These are phyloP conservation scores for Stomorhina lunata DNA, from an alignment of 2,888 invertebrate genomes.

Conservation along the genomic window DNA sequence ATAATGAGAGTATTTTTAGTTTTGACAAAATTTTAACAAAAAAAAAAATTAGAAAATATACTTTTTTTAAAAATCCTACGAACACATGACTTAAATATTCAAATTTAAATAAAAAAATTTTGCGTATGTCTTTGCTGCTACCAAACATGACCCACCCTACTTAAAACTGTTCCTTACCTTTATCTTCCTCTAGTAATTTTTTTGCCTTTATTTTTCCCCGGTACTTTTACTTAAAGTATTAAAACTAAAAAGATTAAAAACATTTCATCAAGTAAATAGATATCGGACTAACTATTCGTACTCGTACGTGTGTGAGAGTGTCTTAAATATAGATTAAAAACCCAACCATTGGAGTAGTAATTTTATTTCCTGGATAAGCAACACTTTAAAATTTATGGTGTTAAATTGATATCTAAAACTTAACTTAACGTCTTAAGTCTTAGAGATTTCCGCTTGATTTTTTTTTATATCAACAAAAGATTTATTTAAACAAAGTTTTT, in stretches of 20 bases:
- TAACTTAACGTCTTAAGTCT: no score
- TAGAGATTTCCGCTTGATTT: slow-evolving; percentile 51
- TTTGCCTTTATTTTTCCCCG: not conserved
- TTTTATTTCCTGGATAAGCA: slow-evolving; percentile 61
- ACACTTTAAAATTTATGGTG: slow-evolving; percentile 57
- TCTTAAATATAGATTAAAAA: slow-evolving; percentile 53
- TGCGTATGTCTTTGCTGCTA: no score
- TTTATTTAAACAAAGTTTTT: slow-evolving; percentile 31
- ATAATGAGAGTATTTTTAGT: no score
- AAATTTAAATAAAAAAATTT: no score
- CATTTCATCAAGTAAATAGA: slow-evolving; percentile 57
- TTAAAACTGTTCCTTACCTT: not conserved
- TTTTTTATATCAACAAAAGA: slow-evolving; percentile 15
- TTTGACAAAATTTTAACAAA: no score
- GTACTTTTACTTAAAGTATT: not conserved
- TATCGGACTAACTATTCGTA: no score
- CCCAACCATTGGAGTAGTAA: slow-evolving; percentile 39
- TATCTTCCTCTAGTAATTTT: not conserved
- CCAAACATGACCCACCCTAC: no score
- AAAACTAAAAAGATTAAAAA: slow-evolving; percentile 43
- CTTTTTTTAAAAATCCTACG: no score
- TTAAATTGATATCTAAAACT: slow-evolving; percentile 43
- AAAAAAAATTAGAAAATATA: no score
- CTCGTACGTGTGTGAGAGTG: not conserved
- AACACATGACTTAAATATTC: no score